A percentile compares a stretch with the other conserved stretches of the same genome.
Evolutionary conservation across 2,113 vertebrate species (phyloP).

Genomic region (Urocolius indicus): DNA sequence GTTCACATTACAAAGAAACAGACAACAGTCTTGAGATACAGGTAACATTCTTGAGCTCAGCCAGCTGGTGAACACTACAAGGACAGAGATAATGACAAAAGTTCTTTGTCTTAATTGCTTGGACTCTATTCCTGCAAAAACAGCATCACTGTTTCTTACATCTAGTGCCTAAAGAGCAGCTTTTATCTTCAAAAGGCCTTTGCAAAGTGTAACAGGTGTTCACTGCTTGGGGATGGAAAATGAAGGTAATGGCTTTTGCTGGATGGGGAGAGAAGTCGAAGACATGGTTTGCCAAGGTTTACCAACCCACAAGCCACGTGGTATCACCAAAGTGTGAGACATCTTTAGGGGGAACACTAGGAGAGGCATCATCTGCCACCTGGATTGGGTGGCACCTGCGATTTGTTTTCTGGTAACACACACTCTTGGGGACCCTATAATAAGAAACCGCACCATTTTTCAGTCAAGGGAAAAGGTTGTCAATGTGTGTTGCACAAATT

Average conservation of each 20-base stretch:
- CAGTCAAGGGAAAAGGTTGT: not conserved
- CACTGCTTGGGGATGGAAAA: not conserved
- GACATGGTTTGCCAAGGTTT: not conserved
- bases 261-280: not conserved
- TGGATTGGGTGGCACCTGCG: not conserved
- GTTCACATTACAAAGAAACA: too few species aligned
- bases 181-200: not conserved
- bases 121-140: too few species aligned
- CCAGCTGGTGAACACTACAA: too few species aligned
- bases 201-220: fast-evolving
- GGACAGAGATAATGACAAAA: too few species aligned
- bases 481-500: not conserved
- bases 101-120: too few species aligned
- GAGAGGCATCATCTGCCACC: not conserved
- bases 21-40: too few species aligned
- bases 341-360: not conserved
- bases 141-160: too few species aligned
- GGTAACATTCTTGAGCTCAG: too few species aligned
- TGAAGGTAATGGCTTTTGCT: not conserved
- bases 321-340: fast-evolving
- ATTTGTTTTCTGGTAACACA: not conserved
- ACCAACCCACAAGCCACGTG: not conserved
- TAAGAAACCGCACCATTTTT: not conserved
- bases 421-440: not conserved
- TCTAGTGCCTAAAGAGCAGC: too few species aligned